phyloP scores from a whole-genome alignment of 2,888 invertebrate genomes.

The Maniola hyperantus region DNA sequence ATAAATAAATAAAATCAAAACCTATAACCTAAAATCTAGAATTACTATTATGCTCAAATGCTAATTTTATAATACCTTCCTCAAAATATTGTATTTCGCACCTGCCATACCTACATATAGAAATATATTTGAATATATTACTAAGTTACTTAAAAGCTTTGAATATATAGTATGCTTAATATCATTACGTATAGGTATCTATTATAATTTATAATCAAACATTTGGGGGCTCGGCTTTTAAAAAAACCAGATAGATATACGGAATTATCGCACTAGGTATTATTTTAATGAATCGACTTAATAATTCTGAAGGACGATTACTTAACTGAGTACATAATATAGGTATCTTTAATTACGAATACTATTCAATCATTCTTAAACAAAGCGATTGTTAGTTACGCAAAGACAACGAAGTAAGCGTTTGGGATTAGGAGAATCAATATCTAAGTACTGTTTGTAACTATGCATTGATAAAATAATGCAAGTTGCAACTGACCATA shows the following conservation, averaged over 20 bases:
- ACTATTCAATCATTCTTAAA: no score
- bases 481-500: no score
- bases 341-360: neutral
- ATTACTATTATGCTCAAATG: no score
- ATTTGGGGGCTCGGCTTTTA: conserved; percentile 12
- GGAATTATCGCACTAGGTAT: neutral
- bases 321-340: neutral
- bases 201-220: neutral
- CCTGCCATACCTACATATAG: neutral
- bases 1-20: no score
- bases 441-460: no score
- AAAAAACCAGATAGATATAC: neutral
- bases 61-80: no score
- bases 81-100: neutral
- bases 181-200: neutral
- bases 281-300: neutral
- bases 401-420: no score
- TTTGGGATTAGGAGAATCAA: no score
- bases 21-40: no score
- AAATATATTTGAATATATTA: neutral
- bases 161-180: neutral
- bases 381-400: no score
- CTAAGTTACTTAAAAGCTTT: neutral
- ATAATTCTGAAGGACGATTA: neutral
- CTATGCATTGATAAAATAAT: no score